Percentiles rank a stretch among this genome's conserved stretches.
Conservation (phyloP, 2,113 vertebrate genomes). For the Carettochelys insculpta region DNA sequence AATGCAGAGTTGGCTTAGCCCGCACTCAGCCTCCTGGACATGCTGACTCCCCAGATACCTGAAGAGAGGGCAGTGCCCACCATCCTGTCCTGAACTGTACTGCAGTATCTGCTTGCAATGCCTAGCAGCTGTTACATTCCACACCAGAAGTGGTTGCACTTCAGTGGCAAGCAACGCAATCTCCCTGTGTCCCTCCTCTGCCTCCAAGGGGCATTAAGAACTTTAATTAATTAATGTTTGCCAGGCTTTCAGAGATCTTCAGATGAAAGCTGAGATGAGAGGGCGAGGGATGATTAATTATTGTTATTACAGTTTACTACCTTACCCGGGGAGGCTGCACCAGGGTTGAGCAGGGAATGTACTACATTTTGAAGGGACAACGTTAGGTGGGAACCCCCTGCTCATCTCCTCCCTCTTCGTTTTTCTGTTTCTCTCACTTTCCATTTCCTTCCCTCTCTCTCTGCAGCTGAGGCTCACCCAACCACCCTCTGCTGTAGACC, state of each 20-base stretch:
- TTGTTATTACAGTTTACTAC: constrained; percentile 74
- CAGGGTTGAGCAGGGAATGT: constrained; percentile 58
- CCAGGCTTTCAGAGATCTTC: constrained; percentile 68
- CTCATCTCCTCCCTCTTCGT: constrained; percentile 31
- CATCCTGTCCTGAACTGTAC: neutral
- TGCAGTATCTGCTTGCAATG: accelerated
- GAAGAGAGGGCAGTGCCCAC: neutral
- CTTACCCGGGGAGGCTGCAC: constrained; percentile 62
- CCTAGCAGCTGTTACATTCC: accelerated
- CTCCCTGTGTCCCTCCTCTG: constrained; percentile 31
- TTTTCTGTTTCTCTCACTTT: constrained; percentile 31
- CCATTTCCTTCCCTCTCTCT: constrained; percentile 60
- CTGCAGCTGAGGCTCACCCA: constrained; percentile 41
- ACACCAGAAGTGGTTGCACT: neutral
- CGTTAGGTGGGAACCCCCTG: constrained; percentile 53
- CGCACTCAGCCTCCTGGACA: accelerated
- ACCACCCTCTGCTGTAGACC: constrained; percentile 36
- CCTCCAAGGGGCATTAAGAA: constrained; percentile 54
- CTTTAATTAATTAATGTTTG: constrained; percentile 66
- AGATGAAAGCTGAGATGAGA: constrained; percentile 70
- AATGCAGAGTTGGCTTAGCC: neutral
- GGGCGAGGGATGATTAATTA: constrained; percentile 74
- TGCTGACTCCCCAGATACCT: neutral
- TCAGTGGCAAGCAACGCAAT: neutral
- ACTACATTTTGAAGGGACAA: neutral